Evolutionary conservation across 2,113 vertebrate genomes (phyloP), one percentile per base, ranked within the genome.

Genomic region (Nycticebus coucang): DNA sequence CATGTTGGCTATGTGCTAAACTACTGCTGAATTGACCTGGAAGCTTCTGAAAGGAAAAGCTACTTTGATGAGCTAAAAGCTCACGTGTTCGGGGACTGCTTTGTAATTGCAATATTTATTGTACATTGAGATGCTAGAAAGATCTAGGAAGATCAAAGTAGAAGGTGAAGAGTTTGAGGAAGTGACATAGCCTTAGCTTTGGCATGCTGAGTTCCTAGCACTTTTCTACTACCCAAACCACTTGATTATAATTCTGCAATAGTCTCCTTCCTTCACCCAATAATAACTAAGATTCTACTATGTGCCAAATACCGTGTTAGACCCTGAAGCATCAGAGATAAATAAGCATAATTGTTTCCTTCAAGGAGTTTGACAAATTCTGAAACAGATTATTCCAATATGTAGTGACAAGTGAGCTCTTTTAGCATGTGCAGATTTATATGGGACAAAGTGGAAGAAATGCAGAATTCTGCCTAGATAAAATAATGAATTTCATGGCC

Each of bases 341-440:
- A 87, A 64, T 84, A 53, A 59, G 21, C 13, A 77, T 4, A 89
- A 7, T 28, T 88, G 50, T 90, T 92, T 26, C 35, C 60, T 22
- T 81, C 66, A 92, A 50, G 92, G 35, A 94, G 72, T 50, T 86
- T 17, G 33, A 93, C 22, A 96, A 77, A 72, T 87, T 96, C 17
- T 57, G 69, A 94, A 95, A 93, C 12, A 37, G 35, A 93, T 88
- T 10, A 80, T 85, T 84, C 45, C 12, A 82, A 22, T 53, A 60
- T 18, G 82, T 18, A 83, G 2, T 72, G 28, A 86, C 18, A 78
- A 74, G 33, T 62, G 22, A 91, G 33, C 22, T 89, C 66, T 85
- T 92, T 35, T 72, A 89, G 57, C 92, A 88, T 92, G 12, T 82
- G 8, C 45, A 81, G 83, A 37, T 18, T 75, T 74, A 45, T 95